A percentile compares a stretch with the other conserved stretches of the same genome.
phyloP scores from a whole-genome alignment of 2,888 invertebrate genomes.

The Pachymerium ferrugineum region DNA sequence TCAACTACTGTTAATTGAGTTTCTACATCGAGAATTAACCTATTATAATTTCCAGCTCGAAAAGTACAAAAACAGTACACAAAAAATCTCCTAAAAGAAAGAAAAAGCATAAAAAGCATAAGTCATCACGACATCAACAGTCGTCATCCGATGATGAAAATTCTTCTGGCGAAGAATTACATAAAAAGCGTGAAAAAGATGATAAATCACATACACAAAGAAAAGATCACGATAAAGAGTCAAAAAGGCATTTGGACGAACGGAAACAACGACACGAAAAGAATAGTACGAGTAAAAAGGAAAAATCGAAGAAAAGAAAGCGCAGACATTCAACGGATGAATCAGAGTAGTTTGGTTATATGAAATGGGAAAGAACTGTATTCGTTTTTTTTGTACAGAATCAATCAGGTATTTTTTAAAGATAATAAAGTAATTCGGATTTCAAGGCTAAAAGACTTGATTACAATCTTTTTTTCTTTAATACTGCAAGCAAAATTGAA shows the following conservation, averaged over 20 bases:
- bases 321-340: background rate
- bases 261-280: background rate
- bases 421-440: no score
- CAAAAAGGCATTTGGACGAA: background rate
- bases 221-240: background rate
- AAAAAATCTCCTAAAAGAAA: background rate
- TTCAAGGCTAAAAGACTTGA: no score
- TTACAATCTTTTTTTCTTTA: no score
- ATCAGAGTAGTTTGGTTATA: background rate
- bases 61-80: background rate
- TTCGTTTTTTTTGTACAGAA: no score
- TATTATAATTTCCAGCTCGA: background rate
- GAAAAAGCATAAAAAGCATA: background rate
- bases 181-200: background rate
- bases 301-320: background rate
- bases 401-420: no score
- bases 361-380: no score
- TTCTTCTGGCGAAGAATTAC: background rate
- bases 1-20: no score
- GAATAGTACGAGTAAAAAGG: background rate
- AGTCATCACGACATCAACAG: background rate
- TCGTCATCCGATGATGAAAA: background rate
- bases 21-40: no score
- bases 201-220: background rate
- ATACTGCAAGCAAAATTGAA: no score